Conservation (phyloP, 2,113 vertebrate species). For the Dunckerocampus dactyliophorus region DNA sequence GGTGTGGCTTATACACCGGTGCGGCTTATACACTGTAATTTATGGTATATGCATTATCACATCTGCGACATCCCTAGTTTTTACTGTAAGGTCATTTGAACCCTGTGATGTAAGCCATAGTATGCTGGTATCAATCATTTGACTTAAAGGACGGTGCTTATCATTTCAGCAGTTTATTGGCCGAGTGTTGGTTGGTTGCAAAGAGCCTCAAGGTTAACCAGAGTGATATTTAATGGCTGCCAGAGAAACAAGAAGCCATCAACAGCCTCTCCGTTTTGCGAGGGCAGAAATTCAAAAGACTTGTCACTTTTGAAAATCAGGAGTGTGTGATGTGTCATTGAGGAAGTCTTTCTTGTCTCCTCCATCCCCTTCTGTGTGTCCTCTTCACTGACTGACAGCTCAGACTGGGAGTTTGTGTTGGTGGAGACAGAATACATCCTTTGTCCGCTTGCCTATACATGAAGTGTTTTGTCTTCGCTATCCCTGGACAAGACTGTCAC, state of each 20-base stretch:
- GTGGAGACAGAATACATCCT: conserved; percentile 84
- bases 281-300: conserved; percentile 70
- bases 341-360: conserved; percentile 70
- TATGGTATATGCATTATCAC: no score
- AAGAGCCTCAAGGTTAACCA: conserved; percentile 57
- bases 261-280: conserved; percentile 61
- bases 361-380: conserved; percentile 57
- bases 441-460: conserved; percentile 83
- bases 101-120: no score
- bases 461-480: conserved; percentile 73
- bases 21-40: no score
- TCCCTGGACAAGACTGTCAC: conserved; percentile 80
- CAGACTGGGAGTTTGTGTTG: conserved; percentile 74
- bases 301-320: conserved; percentile 77
- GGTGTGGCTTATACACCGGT: no score
- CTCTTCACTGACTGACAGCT: conserved; percentile 61
- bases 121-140: conserved; percentile 51
- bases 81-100: not conserved
- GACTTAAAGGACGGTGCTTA: conserved; percentile 41
- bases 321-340: conserved; percentile 78
- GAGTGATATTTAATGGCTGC: conserved; percentile 57
- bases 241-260: conserved; percentile 56
- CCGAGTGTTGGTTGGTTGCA: conserved; percentile 44
- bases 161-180: conserved; percentile 46
- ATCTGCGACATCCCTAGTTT: no score